Evolutionary conservation across 92 coral and sea anemone genomes (phyloP).

Genomic region (Zoanthus solanderi): DNA sequence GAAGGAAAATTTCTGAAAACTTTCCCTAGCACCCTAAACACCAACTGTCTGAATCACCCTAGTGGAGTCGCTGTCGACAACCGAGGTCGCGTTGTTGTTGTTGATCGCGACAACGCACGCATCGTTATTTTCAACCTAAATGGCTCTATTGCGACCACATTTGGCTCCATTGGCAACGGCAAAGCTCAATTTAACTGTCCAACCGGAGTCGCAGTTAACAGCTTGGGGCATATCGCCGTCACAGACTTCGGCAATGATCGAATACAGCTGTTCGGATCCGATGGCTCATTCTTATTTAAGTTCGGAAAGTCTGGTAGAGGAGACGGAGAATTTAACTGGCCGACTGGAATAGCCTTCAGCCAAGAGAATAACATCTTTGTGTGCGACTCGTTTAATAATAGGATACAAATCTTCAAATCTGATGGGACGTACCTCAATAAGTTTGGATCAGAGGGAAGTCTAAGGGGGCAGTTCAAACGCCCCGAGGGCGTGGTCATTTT

Average conservation of each 20-base stretch:
- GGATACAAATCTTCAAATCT: conserved; percentile 87
- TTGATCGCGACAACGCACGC: conserved; percentile 94
- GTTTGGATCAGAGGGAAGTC: conserved; percentile 83
- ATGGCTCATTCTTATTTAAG: conserved; percentile 83
- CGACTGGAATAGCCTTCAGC: conserved; percentile 91
- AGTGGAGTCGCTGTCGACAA: conserved; percentile 87
- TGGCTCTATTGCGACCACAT: conserved; percentile 70
- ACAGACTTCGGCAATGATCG: conserved; percentile 99
- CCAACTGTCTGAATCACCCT: conserved; percentile 79
- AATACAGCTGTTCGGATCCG: conserved; percentile 86
- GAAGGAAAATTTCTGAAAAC: conserved; percentile 74
- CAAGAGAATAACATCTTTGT: conserved; percentile 83
- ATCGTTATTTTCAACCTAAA: conserved; percentile 79
- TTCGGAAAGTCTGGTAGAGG: conserved; percentile 90
- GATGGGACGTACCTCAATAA: conserved; percentile 83
- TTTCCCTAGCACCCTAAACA: conserved; percentile 60
- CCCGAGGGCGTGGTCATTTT: conserved; percentile 92
- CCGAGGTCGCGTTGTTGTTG: conserved; percentile 75
- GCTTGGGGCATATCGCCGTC: conserved; percentile 85
- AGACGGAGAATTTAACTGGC: conserved; percentile 93
- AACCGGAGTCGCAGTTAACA: conserved; percentile 80
- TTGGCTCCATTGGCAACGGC: conserved; percentile 94
- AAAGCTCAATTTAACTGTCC: conserved; percentile 92
- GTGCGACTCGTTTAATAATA: conserved; percentile 95
- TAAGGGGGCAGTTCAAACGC: conserved; percentile 82